These are phyloP conservation scores for Crossocerus cetratus DNA, from an alignment of 2,888 invertebrate species.

Conservation along the genomic window DNA sequence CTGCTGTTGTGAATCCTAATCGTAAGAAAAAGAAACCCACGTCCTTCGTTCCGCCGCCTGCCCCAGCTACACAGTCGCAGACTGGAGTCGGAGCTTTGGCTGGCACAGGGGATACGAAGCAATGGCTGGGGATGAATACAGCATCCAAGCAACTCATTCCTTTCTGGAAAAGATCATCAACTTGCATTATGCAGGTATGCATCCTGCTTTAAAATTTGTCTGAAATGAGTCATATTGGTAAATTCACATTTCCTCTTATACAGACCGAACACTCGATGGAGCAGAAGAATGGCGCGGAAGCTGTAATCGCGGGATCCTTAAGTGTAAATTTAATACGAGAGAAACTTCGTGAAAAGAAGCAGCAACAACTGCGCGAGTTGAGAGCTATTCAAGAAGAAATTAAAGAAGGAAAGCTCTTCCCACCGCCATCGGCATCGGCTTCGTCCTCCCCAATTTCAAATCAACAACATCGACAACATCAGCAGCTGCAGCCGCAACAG, in stretches of 20 bases:
- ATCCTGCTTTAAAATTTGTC: slow-evolving; percentile 12
- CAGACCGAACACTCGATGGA: slow-evolving; percentile 83
- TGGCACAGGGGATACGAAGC: slow-evolving; percentile 65
- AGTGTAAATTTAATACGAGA: slow-evolving; percentile 83
- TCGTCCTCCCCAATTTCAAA: slow-evolving; percentile 71
- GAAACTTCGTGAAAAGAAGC: slow-evolving; percentile 91
- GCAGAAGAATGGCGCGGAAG: slow-evolving; percentile 82
- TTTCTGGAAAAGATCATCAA: slow-evolving; percentile 86
- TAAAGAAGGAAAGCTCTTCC: slow-evolving; percentile 87
- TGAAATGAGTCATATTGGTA: too few species aligned
- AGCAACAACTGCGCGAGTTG: slow-evolving; percentile 90
- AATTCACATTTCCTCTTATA: slow-evolving; percentile 17
- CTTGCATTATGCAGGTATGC: slow-evolving; percentile 70
- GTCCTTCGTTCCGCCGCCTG: slow-evolving; percentile 88
- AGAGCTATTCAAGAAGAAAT: slow-evolving; percentile 92
- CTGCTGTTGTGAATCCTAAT: slow-evolving; percentile 82
- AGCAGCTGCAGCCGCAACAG: not conserved
- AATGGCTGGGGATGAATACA: slow-evolving; percentile 66
- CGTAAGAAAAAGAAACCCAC: slow-evolving; percentile 95
- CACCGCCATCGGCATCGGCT: slow-evolving; percentile 80
- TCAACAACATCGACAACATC: slow-evolving; percentile 46
- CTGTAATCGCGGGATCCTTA: slow-evolving; percentile 85
- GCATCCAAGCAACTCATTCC: slow-evolving; percentile 78
- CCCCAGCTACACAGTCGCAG: slow-evolving; percentile 75
- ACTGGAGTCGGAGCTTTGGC: slow-evolving; percentile 51